phyloP scores from a whole-genome alignment of 2,113 vertebrate genomes.

The Melanocharis versteri region DNA sequence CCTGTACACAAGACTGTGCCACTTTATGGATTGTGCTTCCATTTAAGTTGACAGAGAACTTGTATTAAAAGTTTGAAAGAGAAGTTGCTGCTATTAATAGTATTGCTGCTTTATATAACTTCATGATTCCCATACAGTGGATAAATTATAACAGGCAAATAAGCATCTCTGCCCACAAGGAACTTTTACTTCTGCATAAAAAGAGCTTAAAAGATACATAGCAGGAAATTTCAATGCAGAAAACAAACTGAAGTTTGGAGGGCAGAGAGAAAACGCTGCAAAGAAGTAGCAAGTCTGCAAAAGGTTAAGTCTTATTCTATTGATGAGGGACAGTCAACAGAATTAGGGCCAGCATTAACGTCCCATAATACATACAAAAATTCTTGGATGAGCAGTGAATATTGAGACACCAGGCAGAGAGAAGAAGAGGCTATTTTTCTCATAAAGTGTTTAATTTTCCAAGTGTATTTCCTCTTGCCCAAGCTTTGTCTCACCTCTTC shows the following conservation, averaged over 20 bases:
- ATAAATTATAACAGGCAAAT: constrained; percentile 51
- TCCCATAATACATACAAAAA: background rate
- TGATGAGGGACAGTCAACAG: background rate
- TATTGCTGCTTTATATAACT: constrained; percentile 23
- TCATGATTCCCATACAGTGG: background rate
- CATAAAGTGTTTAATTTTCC: background rate
- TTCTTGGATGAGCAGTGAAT: background rate
- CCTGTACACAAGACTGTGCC: background rate
- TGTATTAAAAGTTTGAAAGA: constrained; percentile 4
- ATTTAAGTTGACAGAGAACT: background rate
- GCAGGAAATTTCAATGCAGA: background rate
- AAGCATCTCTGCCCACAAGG: constrained; percentile 38
- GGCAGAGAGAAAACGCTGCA: background rate
- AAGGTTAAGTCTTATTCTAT: background rate
- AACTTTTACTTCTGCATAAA: constrained; percentile 28
- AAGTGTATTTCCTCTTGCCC: background rate
- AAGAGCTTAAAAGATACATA: background rate
- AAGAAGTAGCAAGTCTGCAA: background rate
- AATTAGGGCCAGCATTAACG: background rate
- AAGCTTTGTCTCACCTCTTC: background rate
- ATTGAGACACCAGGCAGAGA: background rate
- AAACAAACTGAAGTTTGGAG: background rate
- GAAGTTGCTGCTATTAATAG: constrained; percentile 44
- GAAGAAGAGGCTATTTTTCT: background rate
- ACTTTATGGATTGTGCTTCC: background rate